phyloP scores from a whole-genome alignment of 2,888 invertebrate species.

The Andrena marginata region DNA sequence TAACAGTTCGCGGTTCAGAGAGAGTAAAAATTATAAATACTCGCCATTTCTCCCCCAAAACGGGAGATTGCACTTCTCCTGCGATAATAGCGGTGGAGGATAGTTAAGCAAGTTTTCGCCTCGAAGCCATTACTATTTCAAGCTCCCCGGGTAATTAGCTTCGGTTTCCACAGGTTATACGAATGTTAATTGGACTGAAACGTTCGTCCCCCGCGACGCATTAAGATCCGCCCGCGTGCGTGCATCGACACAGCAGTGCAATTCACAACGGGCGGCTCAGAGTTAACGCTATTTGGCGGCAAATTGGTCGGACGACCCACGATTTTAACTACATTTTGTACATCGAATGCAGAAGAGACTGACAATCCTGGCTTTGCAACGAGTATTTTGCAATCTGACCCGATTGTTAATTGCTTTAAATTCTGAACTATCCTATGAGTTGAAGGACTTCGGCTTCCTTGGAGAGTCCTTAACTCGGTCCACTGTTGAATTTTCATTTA shows the following conservation, averaged over 20 bases:
- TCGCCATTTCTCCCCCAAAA: background rate
- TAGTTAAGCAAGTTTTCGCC: background rate
- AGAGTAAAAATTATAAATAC: slow-evolving; percentile 14
- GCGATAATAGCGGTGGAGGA: background rate
- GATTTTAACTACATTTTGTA: too few relatives aligned
- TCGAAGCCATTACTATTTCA: slow-evolving; percentile 18
- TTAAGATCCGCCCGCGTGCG: slow-evolving; percentile 47
- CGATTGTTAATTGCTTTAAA: slow-evolving; percentile 5
- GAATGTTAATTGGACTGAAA: slow-evolving; percentile 57
- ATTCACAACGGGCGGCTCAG: slow-evolving; percentile 47
- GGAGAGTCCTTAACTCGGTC: background rate
- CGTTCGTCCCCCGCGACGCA: slow-evolving; percentile 50
- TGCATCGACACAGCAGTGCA: slow-evolving; percentile 36
- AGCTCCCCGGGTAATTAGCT: slow-evolving; percentile 58
- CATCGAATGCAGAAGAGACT: background rate
- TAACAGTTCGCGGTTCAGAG: background rate
- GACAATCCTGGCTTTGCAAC: slow-evolving; percentile 2
- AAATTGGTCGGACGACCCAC: slow-evolving; percentile 5
- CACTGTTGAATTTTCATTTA: slow-evolving; percentile 2
- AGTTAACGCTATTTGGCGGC: slow-evolving; percentile 50
- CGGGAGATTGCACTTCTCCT: background rate
- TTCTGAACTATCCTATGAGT: background rate
- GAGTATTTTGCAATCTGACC: slow-evolving; percentile 2
- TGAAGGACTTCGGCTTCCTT: background rate
- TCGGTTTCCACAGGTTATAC: slow-evolving; percentile 46